Conservation (phyloP, 2,888 invertebrate genomes). For the Dasypolia templi region DNA sequence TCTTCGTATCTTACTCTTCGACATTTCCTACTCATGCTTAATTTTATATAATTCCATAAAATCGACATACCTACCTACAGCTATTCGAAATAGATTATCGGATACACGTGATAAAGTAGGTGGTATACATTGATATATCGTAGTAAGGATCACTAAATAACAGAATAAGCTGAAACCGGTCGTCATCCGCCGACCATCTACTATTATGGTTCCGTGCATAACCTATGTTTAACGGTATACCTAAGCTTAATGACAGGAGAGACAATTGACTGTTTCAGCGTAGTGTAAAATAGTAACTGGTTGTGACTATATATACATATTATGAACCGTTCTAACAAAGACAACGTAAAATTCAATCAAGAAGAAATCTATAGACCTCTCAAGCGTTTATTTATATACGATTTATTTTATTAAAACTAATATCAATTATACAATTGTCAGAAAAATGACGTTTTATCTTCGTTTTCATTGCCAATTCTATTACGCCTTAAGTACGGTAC, state of each 20-base stretch:
- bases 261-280: conserved; percentile 52
- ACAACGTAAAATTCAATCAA: background rate
- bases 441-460: too few relatives aligned
- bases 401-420: background rate
- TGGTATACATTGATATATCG: conserved; percentile 10
- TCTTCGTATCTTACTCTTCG: too few relatives aligned
- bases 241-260: conserved; percentile 49
- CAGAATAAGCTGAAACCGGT: conserved; percentile 69
- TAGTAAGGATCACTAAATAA: conserved; percentile 51
- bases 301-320: background rate
- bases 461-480: background rate
- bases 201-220: conserved; percentile 56
- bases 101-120: background rate
- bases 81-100: background rate
- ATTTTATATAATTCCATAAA: too few relatives aligned
- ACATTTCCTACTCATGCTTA: too few relatives aligned
- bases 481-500: conserved; percentile 61
- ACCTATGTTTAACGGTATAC: conserved; percentile 42
- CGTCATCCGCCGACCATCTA: conserved; percentile 45
- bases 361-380: background rate
- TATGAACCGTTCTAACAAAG: background rate
- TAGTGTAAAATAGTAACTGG: conserved; percentile 6
- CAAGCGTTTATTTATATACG: background rate
- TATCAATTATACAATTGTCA: background rate
- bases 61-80: too few relatives aligned